Base-by-base conservation (phyloP, 2,888 invertebrate genomes). In the Stegana nigrithorax region DNA sequence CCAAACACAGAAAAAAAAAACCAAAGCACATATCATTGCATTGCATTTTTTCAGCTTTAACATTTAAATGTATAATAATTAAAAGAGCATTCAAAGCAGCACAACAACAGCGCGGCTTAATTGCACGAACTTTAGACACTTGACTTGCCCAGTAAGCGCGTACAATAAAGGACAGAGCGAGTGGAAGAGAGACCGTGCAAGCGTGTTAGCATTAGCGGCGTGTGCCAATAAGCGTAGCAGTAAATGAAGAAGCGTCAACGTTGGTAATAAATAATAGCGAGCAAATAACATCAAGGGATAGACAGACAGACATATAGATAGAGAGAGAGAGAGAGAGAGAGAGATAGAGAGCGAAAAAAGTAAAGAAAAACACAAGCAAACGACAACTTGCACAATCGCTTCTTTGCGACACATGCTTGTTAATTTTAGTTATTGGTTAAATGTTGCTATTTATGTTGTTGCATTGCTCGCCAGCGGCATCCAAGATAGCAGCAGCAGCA, bases 41-140 rank as follows among this genome's bases (percentile, higher is more conserved):
- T 68, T 69, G 66, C 73, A 75, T 66, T 73, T 66, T 55, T 58
- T 63, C 60, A 65, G 67, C 39, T 62, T 42, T 60, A 63, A n/a
- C n/a, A 59, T 66, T 63, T 62, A 60, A 63, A 62, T 21, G n/a
- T n/a, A n/a, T n/a, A n/a, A 55, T 55, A 73, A 72, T 68, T 68
- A 67, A 66, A 59, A 55, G 53, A 8, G 53, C 53, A 55, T 32
- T 21, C 21, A 36, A 32, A n/a, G n/a, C n/a, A n/a, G n/a, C n/a
- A n/a, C n/a, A n/a, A n/a, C n/a, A n/a, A n/a, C n/a, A n/a, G n/a
- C n/a, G 32, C 10, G 19, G 12, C 32, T 55, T 55, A 55, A 32
- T 32, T 55, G 53, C 32, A 29, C 51, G 53, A 36, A 55, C 53
- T 51, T 27, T 51, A 51, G 32, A 55, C 53, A 55, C 53, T 55